Conservation (phyloP, 1,140 invertebrate genomes). For the Caenorhabditis inopinata region DNA sequence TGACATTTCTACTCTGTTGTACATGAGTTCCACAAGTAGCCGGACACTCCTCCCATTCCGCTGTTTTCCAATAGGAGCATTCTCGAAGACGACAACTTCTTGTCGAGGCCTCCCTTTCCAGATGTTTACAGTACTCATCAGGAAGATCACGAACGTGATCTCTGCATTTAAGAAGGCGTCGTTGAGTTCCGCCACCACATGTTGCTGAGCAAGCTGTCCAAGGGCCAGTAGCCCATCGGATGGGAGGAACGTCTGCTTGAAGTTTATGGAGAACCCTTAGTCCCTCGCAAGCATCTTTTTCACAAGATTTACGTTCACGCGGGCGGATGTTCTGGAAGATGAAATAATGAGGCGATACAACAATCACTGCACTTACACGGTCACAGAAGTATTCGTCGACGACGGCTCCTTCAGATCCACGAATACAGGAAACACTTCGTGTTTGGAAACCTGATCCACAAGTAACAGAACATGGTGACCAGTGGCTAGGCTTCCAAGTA, state of each 20-base stretch:
- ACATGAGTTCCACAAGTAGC: constrained; percentile 56
- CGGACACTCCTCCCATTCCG: constrained; percentile 54
- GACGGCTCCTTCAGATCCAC: constrained; percentile 49
- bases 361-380: background rate
- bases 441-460: constrained; percentile 56
- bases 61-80: constrained; percentile 54
- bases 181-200: constrained; percentile 59
- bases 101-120: constrained; percentile 47
- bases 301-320: constrained; percentile 23
- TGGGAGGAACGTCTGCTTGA: constrained; percentile 38
- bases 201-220: constrained; percentile 56
- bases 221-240: constrained; percentile 57
- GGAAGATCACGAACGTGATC: constrained; percentile 57
- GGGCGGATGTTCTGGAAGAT: constrained; percentile 35
- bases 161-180: constrained; percentile 56
- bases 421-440: constrained; percentile 49
- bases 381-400: constrained; percentile 27
- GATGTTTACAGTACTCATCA: constrained; percentile 54
- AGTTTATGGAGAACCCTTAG: background rate
- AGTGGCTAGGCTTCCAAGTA: constrained; percentile 52
- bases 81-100: constrained; percentile 49
- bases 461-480: constrained; percentile 52
- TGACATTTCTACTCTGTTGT: constrained; percentile 50
- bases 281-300: constrained; percentile 28
- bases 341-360: background rate